Base-by-base conservation (phyloP, 1,140 invertebrate genomes). In the Zaprionus davidi region DNA sequence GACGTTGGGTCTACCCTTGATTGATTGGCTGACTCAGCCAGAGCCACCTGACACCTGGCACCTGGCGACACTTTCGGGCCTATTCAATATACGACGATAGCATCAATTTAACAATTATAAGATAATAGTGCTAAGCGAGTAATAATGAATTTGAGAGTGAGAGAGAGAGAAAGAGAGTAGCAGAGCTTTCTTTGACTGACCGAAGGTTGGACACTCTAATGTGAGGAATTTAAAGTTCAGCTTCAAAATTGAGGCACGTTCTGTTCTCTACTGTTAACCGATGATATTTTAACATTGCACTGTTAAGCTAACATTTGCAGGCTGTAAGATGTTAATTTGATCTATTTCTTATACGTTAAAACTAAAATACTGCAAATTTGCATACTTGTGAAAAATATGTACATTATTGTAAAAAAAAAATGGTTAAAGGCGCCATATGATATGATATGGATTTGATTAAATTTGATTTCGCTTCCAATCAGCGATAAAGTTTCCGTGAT, bases 11-110 rank as follows among this genome's bases (percentile, higher is more conserved):
- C 15, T 7, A 7, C 46, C 22, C 20, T 20, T 13, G 9, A 13
- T 11, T 13, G 9, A 13, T 38, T 66, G 60, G 60, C 12, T 75
- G 60, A 65, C 11, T 46, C 34, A 22, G n/a, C 31, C 20, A 22
- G n/a, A n/a, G 34, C 13, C 72, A 76, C 73, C 73, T 76, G 73
- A 76, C 73, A 76, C 68, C 73, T 76, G 44, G 44, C 73, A 76
- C 68, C 73, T 76, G 44, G 44, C 17, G 5, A 15, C 49, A 68
- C 57, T 62, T 68, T 62, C 28, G 31, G 22, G 65, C 51, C 71
- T 56, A 57, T 5, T 24, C 20, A 20, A 46, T 46, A 46, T n/a
- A 11, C 55, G n/a, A 4, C n/a, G 15, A 70, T 70, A 26, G 28
- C 34, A 57, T 12, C 60, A 44, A 57, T 57, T 64, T 46, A 13